Conservation (phyloP, 2,888 invertebrate species). For the Blera fallax region DNA sequence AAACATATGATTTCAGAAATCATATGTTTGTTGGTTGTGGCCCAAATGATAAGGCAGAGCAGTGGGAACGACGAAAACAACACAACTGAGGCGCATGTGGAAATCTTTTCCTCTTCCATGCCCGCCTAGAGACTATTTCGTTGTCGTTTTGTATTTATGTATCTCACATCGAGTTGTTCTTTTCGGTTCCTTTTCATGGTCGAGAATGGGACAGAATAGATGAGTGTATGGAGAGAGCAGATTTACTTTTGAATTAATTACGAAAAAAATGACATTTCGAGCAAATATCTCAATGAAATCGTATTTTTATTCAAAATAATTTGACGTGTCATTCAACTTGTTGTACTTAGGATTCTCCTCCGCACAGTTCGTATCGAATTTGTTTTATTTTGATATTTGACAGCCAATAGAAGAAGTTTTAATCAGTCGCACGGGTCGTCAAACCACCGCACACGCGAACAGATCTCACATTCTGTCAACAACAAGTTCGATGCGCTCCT, state of each 20-base stretch:
- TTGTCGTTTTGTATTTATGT: not conserved
- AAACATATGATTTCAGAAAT: slow-evolving; percentile 38
- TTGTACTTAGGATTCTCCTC: slow-evolving; percentile 16
- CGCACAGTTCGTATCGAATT: not conserved
- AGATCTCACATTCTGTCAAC: not conserved
- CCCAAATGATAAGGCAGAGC: slow-evolving; percentile 60
- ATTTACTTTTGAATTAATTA: not conserved
- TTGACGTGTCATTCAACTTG: slow-evolving; percentile 52
- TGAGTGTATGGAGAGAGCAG: not conserved
- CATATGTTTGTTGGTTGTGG: slow-evolving; percentile 48
- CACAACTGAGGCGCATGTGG: slow-evolving; percentile 12
- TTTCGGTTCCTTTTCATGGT: slow-evolving; percentile 18
- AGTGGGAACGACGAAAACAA: slow-evolving; percentile 37
- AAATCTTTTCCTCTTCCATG: not conserved
- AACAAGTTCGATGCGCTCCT: slow-evolving; percentile 10
- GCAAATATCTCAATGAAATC: not conserved
- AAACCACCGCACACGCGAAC: not conserved
- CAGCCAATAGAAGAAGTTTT: not conserved
- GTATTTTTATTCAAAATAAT: not conserved
- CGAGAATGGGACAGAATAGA: not conserved
- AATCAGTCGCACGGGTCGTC: not conserved
- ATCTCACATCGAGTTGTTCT: not conserved
- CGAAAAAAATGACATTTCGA: not conserved
- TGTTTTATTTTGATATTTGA: not conserved
- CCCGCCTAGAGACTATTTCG: not conserved